Percentiles rank a stretch among this genome's conserved stretches.
phyloP scores from a whole-genome alignment of 1,140 invertebrate species.

The Drosophila quadrilineata region DNA sequence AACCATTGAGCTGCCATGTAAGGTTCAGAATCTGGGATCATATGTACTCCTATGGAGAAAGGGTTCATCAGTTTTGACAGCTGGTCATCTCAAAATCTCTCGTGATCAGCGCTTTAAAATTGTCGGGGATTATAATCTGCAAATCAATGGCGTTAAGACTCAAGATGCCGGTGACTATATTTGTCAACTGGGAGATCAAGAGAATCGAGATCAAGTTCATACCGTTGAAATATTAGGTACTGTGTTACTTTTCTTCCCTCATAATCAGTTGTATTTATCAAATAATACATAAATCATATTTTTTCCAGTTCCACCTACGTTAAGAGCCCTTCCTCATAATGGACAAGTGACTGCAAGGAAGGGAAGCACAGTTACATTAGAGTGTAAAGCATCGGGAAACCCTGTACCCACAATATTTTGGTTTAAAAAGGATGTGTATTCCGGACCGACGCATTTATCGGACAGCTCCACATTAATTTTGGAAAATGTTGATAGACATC shows the following conservation, averaged over 20 bases:
- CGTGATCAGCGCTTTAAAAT: slow-evolving; percentile 84
- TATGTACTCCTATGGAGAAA: slow-evolving; percentile 85
- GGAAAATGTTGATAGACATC: slow-evolving; percentile 84
- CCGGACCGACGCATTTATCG: slow-evolving; percentile 77
- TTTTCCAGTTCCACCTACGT: slow-evolving; percentile 82
- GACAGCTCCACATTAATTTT: slow-evolving; percentile 83
- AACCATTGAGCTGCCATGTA: slow-evolving; percentile 88
- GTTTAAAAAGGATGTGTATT: slow-evolving; percentile 80
- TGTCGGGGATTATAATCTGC: slow-evolving; percentile 84
- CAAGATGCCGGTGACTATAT: slow-evolving; percentile 82
- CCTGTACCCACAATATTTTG: slow-evolving; percentile 81
- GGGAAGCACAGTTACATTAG: slow-evolving; percentile 83
- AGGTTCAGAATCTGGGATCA: slow-evolving; percentile 87
- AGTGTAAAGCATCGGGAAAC: slow-evolving; percentile 84
- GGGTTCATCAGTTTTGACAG: slow-evolving; percentile 84
- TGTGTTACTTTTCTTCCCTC: neutral
- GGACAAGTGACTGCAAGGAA: slow-evolving; percentile 83
- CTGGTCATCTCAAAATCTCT: slow-evolving; percentile 84
- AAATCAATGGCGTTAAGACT: slow-evolving; percentile 84
- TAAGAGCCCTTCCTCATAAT: slow-evolving; percentile 82
- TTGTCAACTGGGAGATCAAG: slow-evolving; percentile 83
- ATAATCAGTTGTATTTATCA: neutral
- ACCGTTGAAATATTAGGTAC: slow-evolving; percentile 83
- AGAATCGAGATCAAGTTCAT: slow-evolving; percentile 82
- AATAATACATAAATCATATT: neutral